Base-by-base conservation (phyloP, 2,113 vertebrate species). In the Phylloscopus whistleri region DNA sequence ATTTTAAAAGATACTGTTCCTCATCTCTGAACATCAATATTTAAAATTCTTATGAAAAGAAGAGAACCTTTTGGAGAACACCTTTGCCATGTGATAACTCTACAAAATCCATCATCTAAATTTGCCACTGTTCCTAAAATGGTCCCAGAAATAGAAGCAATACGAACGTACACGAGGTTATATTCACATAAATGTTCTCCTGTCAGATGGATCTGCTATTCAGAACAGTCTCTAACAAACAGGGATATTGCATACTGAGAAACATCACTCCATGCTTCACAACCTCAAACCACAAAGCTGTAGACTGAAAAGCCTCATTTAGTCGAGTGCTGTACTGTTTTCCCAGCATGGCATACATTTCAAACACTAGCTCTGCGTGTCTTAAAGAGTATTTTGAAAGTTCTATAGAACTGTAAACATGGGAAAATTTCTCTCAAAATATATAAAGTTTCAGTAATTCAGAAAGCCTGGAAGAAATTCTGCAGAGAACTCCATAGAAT, bases 291-390 rank as follows among this genome's bases (percentile, higher is more conserved):
- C 44, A 62, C 23, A 73, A 64, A 82, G 35, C 56, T 33, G 12
- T 2, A 28, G 33, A 52, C 20, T 18, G 46, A 2, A 52, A 72
- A 68, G 35, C 9, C 41, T 48, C 0, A 0, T 20, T 81, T 49
- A 44, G 8, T 24, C 0, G 2, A 52, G 49, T 9, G 1, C 35
- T 33, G 17, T 6, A 35, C 44, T 64, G 5, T 73, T 70, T 73
- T 39, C 64, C 24, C 80, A 79, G 46, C 22, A 37, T 4, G 13
- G 19, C 58, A 62, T 20, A 11, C 28, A 60, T 70, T 60, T 56
- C 37, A 69, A 74, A 73, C 2, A 4, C 13, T 19, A 80, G 16
- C 30, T 58, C 51, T 48, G 33, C 1, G 2, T 10, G 23, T 31
- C 30, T 26, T 27, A 31, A 41, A 62, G 44, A 44, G 2, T 17